Evolutionary conservation across 2,888 invertebrate species (phyloP).

Genomic region (Melipona bicolor): DNA sequence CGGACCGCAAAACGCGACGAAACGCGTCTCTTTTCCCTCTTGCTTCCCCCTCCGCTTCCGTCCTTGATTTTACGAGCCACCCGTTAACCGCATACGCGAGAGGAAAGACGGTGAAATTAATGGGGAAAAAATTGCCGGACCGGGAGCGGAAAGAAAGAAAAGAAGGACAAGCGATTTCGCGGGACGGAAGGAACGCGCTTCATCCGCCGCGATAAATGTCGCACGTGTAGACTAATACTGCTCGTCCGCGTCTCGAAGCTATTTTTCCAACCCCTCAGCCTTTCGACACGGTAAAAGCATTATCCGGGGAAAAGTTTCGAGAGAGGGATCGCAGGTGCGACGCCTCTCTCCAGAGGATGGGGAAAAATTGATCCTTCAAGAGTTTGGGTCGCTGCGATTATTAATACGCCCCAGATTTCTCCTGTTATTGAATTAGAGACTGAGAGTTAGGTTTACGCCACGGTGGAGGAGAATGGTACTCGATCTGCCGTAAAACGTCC

Average conservation of each 20-base stretch:
- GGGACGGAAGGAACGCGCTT: not conserved
- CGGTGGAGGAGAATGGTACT: not conserved
- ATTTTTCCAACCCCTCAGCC: slow-evolving; percentile 8
- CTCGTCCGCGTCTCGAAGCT: not conserved
- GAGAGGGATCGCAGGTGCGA: slow-evolving; percentile 25
- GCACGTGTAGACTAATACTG: slow-evolving; percentile 39
- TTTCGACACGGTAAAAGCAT: slow-evolving; percentile 44
- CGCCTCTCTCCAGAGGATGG: not conserved
- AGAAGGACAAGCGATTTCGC: too few relatives aligned
- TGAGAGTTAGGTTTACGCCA: not conserved
- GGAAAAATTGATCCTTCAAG: slow-evolving; percentile 9
- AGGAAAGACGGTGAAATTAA: slow-evolving; percentile 47
- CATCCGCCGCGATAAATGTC: slow-evolving; percentile 6
- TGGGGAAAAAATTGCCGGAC: slow-evolving; percentile 45
- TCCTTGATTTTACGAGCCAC: slow-evolving; percentile 19
- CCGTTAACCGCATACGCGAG: slow-evolving; percentile 45
- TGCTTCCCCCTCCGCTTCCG: not conserved
- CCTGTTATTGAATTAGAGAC: not conserved
- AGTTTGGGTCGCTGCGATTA: not conserved
- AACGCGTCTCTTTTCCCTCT: not conserved
- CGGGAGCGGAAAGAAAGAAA: not conserved
- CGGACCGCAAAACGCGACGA: slow-evolving; percentile 43
- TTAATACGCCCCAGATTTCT: slow-evolving; percentile 6
- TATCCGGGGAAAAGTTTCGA: slow-evolving; percentile 29
- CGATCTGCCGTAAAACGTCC: not conserved